Base-by-base conservation (phyloP, 92 coral and sea anemone species). In the Blastomussa wellsi region DNA sequence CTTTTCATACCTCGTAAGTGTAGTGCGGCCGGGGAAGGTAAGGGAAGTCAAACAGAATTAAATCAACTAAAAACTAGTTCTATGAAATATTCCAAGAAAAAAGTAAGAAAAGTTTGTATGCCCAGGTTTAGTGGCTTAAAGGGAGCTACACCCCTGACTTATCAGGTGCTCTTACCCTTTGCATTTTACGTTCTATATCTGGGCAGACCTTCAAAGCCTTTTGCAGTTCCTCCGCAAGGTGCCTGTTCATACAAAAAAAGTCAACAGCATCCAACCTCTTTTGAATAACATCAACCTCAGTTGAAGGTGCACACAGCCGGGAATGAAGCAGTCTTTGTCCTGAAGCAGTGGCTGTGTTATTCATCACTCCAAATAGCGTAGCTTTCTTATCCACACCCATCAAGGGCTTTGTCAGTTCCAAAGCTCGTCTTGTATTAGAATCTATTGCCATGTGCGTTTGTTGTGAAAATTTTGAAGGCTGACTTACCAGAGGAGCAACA, bases 391-490 rank as follows among this genome's bases (percentile, higher is more conserved):
- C 93, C 13, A 90, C 72, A 66, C 91, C 86, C 85, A 94, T 86
- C 14, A 94, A 81, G 28, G 98, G 95, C 42, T 76, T 90, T 14
- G 98, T 92, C 10, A 94, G 90, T 72, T 94, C 98, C 51, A 94
- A 82, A 3, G 95, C 84, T 38, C 91, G 76, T 76, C 98, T 81
- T 4, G 98, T 94, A 53, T 90, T 92, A 26, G 95, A 87, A 26
- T 94, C 98, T 37, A 94, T 94, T 7, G 98, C 93, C 98, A 94
- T 92, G 86, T 94, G 95, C 8, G 93, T 94, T 39, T 88, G 92
- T 42, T 88, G 93, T 37, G 91, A 93, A 79, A 89, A 94, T 77
- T 87, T 85, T 33, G 89, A 80, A 11, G 98, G 98, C 26, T 84
- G 78, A 72, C 89, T 90, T 5, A 94, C 85, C 31, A 94, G 80